These are phyloP conservation scores for Prenolepis imparis DNA, from an alignment of 2,888 invertebrate genomes.

Conservation along the genomic window DNA sequence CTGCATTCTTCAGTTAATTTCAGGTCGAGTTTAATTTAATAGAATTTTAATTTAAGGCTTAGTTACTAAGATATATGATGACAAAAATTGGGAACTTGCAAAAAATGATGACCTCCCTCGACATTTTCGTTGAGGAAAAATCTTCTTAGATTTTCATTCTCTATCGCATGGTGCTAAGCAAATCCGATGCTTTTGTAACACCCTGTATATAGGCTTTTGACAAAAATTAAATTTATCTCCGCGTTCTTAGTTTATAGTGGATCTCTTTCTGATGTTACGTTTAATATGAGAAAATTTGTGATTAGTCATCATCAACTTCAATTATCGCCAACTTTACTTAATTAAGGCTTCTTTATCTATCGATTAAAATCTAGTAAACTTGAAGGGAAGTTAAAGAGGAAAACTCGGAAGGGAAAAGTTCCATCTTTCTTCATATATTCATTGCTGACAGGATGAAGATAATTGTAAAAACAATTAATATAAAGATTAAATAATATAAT, in stretches of 20 bases:
- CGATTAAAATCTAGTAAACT: neutral
- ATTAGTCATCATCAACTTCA: neutral
- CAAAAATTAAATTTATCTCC: slow-evolving; percentile 8
- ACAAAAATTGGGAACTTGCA: too few relatives aligned
- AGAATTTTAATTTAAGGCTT: too few relatives aligned
- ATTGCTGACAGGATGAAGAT: neutral
- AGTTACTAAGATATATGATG: too few relatives aligned
- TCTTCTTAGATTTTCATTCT: too few relatives aligned
- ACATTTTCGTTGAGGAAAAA: too few relatives aligned
- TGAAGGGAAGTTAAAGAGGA: neutral
- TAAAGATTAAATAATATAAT: neutral
- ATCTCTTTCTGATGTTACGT: neutral
- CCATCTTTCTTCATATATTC: neutral
- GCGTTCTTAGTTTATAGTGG: neutral
- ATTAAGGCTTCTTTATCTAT: neutral
- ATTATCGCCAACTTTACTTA: neutral
- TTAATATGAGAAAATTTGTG: neutral
- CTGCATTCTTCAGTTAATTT: too few relatives aligned
- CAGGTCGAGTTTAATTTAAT: too few relatives aligned
- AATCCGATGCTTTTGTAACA: too few relatives aligned
- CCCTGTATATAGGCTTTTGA: neutral
- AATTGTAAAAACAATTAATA: neutral
- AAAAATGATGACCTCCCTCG: too few relatives aligned
- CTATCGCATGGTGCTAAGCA: too few relatives aligned
- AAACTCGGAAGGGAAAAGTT: neutral